Conservation (phyloP, 2,888 invertebrate species). For the Pyrochroa serraticornis region DNA sequence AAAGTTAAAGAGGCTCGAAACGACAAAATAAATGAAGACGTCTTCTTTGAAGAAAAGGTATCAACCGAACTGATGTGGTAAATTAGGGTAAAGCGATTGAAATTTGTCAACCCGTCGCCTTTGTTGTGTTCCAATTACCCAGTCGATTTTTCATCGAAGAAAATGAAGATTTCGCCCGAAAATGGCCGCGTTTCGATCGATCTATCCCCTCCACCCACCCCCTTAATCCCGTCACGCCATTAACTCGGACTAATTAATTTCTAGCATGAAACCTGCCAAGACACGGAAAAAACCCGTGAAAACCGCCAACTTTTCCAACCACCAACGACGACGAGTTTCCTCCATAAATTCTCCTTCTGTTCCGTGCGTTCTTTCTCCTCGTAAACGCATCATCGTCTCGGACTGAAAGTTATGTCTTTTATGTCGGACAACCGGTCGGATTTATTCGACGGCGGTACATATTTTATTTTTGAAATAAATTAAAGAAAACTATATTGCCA, state of each 20-base stretch:
- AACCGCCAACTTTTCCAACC: neutral
- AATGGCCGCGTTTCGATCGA: too few relatives aligned
- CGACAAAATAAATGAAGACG: too few relatives aligned
- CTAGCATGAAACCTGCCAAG: constrained; percentile 15
- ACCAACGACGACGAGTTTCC: neutral
- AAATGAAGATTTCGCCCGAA: too few relatives aligned
- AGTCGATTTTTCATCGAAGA: too few relatives aligned
- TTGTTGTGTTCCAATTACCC: too few relatives aligned
- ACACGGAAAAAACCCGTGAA: constrained; percentile 1
- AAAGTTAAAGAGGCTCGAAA: too few relatives aligned
- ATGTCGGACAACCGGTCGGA: constrained; percentile 8
- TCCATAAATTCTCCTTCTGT: constrained; percentile 14
- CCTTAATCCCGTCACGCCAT: constrained; percentile 13
- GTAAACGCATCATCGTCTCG: too few relatives aligned
- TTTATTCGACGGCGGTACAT: constrained; percentile 26
- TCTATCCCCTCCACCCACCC: too few relatives aligned
- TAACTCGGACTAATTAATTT: constrained; percentile 26
- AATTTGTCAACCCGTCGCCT: too few relatives aligned
- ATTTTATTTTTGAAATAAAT: constrained; percentile 51
- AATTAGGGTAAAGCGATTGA: too few relatives aligned
- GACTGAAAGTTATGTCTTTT: constrained; percentile 13
- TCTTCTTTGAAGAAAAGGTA: too few relatives aligned
- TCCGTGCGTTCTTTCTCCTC: constrained; percentile 1
- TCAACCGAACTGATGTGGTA: too few relatives aligned
- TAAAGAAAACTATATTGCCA: constrained; percentile 49